phyloP scores from a whole-genome alignment of 2,888 invertebrate genomes.

The Agrotis exclamationis region DNA sequence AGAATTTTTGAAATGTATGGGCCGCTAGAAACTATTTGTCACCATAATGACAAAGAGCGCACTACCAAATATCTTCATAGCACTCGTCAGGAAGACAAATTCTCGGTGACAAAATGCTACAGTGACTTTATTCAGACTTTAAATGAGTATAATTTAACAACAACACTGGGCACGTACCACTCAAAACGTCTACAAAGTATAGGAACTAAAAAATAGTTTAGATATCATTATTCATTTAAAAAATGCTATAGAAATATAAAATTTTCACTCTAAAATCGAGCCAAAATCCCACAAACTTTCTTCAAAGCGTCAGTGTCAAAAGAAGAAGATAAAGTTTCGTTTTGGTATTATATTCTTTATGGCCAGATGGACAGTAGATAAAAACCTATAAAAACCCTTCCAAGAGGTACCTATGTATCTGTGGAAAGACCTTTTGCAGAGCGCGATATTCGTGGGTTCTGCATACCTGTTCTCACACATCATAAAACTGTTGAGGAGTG shows the following conservation, averaged over 20 bases:
- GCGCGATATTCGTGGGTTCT: not conserved
- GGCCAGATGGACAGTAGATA: constrained; percentile 18
- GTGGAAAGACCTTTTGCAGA: not conserved
- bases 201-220: constrained; percentile 20
- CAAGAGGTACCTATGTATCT: not conserved
- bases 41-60: too few species aligned
- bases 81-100: too few species aligned
- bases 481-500: constrained; percentile 23
- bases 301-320: constrained; percentile 41
- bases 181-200: constrained; percentile 33
- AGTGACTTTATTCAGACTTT: too few species aligned
- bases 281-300: constrained; percentile 43
- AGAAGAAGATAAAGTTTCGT: constrained; percentile 7
- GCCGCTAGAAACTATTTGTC: too few species aligned
- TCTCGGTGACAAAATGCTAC: too few species aligned
- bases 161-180: constrained; percentile 28
- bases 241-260: constrained; percentile 32
- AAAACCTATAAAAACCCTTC: not conserved
- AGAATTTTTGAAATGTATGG: too few species aligned
- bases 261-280: constrained; percentile 23
- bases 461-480: too few species aligned
- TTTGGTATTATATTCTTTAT: constrained; percentile 21
- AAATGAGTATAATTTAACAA: not conserved
- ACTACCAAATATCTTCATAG: too few species aligned
- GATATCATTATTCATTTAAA: constrained; percentile 43